These are phyloP conservation scores for Pollenia griseotomentosa DNA, from an alignment of 2,888 invertebrate species.

Conservation along the genomic window DNA sequence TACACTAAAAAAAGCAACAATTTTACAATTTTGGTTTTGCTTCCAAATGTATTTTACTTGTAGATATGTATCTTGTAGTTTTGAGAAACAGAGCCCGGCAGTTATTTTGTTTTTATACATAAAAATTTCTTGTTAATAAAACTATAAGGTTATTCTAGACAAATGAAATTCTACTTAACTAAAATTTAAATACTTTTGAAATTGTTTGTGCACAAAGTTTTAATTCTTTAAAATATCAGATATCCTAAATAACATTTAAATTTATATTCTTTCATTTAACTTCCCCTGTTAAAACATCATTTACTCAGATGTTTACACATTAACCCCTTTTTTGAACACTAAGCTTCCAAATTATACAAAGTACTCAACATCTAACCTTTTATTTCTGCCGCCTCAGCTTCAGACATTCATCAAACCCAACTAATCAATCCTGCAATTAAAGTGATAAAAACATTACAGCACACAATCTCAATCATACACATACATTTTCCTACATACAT, in stretches of 20 bases:
- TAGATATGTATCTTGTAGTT: too few relatives aligned
- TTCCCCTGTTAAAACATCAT: background rate
- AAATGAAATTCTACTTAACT: too few relatives aligned
- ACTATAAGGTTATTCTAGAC: too few relatives aligned
- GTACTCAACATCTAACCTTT: constrained; percentile 39
- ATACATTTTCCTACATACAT: background rate
- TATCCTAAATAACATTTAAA: background rate
- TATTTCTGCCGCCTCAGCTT: background rate
- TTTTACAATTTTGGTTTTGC: too few relatives aligned
- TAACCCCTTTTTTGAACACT: background rate
- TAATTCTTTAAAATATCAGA: too few relatives aligned
- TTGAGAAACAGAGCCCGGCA: too few relatives aligned
- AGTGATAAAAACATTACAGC: constrained; percentile 57
- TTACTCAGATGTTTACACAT: constrained; percentile 40
- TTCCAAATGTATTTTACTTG: too few relatives aligned
- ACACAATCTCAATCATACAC: background rate
- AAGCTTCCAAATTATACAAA: constrained; percentile 24
- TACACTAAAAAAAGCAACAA: too few relatives aligned
- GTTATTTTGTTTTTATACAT: too few relatives aligned
- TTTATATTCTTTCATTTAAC: background rate
- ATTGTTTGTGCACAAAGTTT: too few relatives aligned
- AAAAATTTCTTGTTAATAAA: too few relatives aligned
- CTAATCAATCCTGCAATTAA: constrained; percentile 68
- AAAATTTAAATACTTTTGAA: too few relatives aligned
- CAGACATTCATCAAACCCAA: constrained; percentile 36